A percentile compares a stretch with the other conserved stretches of the same genome.
These are phyloP conservation scores for Tenodera sinensis DNA, from an alignment of 2,888 invertebrate genomes.

Conservation along the genomic window DNA sequence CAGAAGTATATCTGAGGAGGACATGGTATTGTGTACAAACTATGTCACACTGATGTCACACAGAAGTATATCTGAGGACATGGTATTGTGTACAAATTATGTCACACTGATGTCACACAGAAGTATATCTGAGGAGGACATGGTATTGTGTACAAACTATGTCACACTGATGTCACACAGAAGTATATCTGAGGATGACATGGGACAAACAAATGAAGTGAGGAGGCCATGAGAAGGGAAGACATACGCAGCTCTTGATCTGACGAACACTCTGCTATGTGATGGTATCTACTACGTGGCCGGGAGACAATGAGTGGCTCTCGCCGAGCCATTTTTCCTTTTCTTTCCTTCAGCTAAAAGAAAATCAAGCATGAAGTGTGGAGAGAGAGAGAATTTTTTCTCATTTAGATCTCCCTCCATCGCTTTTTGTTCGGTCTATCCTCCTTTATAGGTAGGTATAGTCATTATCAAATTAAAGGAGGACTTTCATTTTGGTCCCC, in stretches of 20 bases:
- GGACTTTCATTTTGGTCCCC: neutral
- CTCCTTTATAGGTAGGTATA: constrained; percentile 3
- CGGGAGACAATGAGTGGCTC: constrained; percentile 1
- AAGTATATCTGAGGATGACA: no score
- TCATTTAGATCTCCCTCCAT: constrained; percentile 19
- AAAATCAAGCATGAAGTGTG: constrained; percentile 31
- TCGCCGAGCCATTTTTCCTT: constrained; percentile 2
- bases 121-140: no score
- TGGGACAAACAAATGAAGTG: no score
- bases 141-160: no score
- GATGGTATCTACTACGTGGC: neutral
- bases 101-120: no score
- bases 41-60: no score
- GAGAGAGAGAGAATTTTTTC: constrained; percentile 21
- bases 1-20: no score
- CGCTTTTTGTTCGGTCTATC: constrained; percentile 2
- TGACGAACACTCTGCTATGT: neutral
- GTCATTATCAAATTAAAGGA: constrained; percentile 13
- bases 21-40: no score
- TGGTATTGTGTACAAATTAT: no score
- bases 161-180: no score
- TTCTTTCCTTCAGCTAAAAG: constrained; percentile 7
- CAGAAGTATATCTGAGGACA: no score
- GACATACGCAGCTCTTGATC: neutral
- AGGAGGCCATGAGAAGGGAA: no score